Conservation (phyloP, 2,888 invertebrate species). For the Carterocephalus palaemon region DNA sequence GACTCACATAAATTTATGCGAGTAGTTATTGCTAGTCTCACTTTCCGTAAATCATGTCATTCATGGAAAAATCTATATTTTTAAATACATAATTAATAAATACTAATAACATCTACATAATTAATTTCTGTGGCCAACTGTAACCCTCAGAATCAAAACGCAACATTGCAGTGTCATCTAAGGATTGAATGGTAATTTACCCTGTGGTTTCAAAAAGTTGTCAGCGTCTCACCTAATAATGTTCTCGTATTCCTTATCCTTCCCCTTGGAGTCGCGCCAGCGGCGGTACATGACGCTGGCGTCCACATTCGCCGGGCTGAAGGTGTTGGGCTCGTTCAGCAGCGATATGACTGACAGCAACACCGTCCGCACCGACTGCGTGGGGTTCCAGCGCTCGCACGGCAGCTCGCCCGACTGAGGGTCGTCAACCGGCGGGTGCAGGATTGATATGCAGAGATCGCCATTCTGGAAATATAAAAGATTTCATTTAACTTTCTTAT, state of each 20-base stretch:
- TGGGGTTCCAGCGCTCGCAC: conserved; percentile 99
- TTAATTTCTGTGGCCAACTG: too few relatives aligned
- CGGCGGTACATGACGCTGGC: conserved; percentile 99
- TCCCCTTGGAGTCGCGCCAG: conserved; percentile 98
- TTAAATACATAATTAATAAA: too few relatives aligned
- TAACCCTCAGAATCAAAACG: too few relatives aligned
- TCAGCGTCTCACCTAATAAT: conserved; percentile 90
- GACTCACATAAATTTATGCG: too few relatives aligned
- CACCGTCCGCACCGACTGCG: conserved; percentile 99
- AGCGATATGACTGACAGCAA: conserved; percentile 98
- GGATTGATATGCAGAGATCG: conserved; percentile 99
- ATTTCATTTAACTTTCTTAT: not conserved
- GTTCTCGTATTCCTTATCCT: conserved; percentile 99
- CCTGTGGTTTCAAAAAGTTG: not conserved
- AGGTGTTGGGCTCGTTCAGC: conserved; percentile 99
- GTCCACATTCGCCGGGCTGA: conserved; percentile 99
- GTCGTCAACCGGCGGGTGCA: conserved; percentile 99
- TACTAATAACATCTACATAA: too few relatives aligned
- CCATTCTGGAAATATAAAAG: conserved; percentile 86
- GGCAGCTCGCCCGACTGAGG: conserved; percentile 99
- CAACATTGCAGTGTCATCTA: too few relatives aligned
- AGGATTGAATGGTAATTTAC: too few relatives aligned
- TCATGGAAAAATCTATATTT: too few relatives aligned
- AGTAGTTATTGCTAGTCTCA: too few relatives aligned
- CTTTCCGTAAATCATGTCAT: too few relatives aligned